Evolutionary conservation across 2,797 vertebrate species (phyloP), one percentile per base, ranked within the genome.

Genomic region (Poeciliopsis gracilis): DNA sequence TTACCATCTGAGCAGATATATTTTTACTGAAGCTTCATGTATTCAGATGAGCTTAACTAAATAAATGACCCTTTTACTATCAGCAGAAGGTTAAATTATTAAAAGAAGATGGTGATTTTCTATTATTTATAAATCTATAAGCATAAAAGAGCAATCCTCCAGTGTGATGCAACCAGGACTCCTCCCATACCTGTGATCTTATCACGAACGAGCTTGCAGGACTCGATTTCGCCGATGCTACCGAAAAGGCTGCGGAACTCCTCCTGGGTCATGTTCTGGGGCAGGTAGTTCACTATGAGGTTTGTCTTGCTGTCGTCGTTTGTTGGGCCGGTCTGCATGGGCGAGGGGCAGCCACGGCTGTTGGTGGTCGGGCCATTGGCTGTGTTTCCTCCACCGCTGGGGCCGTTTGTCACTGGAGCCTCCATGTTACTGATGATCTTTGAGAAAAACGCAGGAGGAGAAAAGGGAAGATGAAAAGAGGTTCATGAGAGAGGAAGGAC

Each of bases 351-450:
- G 95, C 98, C 98, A 86, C 98, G 97, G 94, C 96, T 99, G 97
- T 98, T 99, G 96, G 95, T 97, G 95, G 97, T 97, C 67, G 98
- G 98, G 90, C 98, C 98, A 85, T 99, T 99, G 94, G 97, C 96
- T 88, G 98, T 99, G 96, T 95, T 98, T 77, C 94, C 93, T 76
- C 93, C 94, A 49, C 94, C 94, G 89, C 97, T 98, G 77, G 98
- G 98, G 92, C 98, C 98, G 88, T 99, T 99, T 95, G 98, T 98
- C 96, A 99, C 98, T 94, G 98, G 97, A 97, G 98, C 96, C 95
- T 99, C 98, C 98, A 99, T 99, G 97, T 98, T 99, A 97, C 98
- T 99, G 96, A 99, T 99, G 97, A 99, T 99, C 98, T 99, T 94
- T 77, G 93, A 87, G 30, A 70, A 49, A 49, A 53, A 74, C 55